These are phyloP conservation scores for Elmis aenea DNA, from an alignment of 2,888 invertebrate species.

Conservation along the genomic window DNA sequence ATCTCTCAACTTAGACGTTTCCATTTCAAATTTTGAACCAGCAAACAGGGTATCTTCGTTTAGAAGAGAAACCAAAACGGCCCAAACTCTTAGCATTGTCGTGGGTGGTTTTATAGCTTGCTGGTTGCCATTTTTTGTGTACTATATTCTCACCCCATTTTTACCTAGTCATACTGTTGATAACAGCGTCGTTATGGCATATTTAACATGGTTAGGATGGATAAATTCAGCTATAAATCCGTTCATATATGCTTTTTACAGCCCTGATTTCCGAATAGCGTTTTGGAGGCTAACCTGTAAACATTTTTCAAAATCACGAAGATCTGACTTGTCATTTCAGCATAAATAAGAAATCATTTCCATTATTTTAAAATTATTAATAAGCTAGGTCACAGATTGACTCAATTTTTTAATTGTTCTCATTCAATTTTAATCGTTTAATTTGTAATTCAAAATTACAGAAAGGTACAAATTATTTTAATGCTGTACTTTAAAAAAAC, in stretches of 20 bases:
- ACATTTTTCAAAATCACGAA: constrained; percentile 54
- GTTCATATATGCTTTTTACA: constrained; percentile 87
- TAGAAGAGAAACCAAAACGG: constrained; percentile 80
- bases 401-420: no score
- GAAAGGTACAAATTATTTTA: no score
- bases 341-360: constrained; percentile 41
- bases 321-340: constrained; percentile 39
- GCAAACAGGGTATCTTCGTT: constrained; percentile 59
- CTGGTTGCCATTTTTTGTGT: constrained; percentile 83
- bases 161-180: constrained; percentile 57
- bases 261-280: constrained; percentile 79
- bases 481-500: no score
- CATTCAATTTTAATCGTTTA: no score
- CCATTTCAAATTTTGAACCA: constrained; percentile 51
- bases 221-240: constrained; percentile 87
- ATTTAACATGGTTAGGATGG: constrained; percentile 85
- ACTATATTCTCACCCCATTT: constrained; percentile 77
- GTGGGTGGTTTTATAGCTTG: constrained; percentile 85
- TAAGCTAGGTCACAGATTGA: no score
- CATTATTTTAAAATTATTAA: no score
- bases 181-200: constrained; percentile 58
- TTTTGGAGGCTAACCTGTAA: constrained; percentile 78
- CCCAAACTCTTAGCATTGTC: constrained; percentile 80
- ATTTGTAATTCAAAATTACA: no score
- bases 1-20: constrained; percentile 52